Base-by-base conservation (phyloP, 2,888 invertebrate species). In the Auanema freiburgensis region DNA sequence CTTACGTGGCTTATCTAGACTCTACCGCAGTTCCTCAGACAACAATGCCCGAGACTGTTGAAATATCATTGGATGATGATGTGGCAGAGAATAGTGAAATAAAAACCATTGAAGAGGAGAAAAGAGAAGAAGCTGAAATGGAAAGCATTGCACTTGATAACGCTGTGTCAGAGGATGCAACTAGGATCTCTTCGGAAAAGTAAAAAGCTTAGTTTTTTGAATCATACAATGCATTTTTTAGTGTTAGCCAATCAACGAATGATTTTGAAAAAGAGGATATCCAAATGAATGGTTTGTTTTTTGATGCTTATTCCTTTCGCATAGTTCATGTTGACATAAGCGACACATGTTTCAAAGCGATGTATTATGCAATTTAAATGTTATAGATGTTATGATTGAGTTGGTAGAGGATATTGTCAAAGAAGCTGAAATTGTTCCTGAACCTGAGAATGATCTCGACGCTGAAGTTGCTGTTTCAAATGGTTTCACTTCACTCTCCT, bases 71-170 rank as follows among this genome's bases (percentile, higher is more conserved):
- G 16, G 16, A 18, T 46, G 46, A 46, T 21, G 46, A 46, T 21
- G 46, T 21, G 46, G 46, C 16, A 46, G 46, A 18, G 10, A 46
- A 46, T 46, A 46, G 10, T 40, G 23, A 16, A 21, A 49, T 18
- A 10, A 60, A 60, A 43, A 46, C 60, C n/a, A 14, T 60, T n/a
- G 54, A 60, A 54, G 60, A 60, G 21, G 54, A 54, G 40, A 60
- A 33, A 23, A 55, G 43, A 14, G 60, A 60, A 40, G 60, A 60
- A 24, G 60, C 53, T 46, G 50, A 60, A 21, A 60, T 60, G 60
- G 60, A 60, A 33, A 54, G 54, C n/a, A 60, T 60, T 16, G 60
- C 60, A 14, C 24, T 60, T 18, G 60, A 60, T 42, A 60, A 53
- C 14, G 53, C 60, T 2, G 53, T 52, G 2, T 40, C 59, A 6